Conservation (phyloP, 2,888 invertebrate species). For the Odontocolon sp. region DNA sequence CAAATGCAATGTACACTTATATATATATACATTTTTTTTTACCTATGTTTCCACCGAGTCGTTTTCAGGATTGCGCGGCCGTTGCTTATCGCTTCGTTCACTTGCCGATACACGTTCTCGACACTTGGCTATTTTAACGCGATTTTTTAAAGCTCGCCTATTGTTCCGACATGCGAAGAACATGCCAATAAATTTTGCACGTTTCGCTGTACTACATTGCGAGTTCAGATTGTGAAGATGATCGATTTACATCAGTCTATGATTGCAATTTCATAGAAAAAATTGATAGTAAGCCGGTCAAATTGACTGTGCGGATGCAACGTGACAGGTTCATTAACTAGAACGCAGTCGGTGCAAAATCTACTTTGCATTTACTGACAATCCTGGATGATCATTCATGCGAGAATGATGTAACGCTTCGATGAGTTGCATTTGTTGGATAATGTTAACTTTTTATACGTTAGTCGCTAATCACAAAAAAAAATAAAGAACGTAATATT, state of each 20-base stretch:
- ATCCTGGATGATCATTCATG: slow-evolving; percentile 2
- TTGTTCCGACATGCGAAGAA: not conserved
- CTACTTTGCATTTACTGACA: slow-evolving; percentile 13
- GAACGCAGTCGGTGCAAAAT: not conserved
- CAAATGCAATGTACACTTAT: not conserved
- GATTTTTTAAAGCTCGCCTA: not conserved
- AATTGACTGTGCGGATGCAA: not conserved
- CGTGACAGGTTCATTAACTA: not conserved
- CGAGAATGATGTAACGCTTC: slow-evolving; percentile 36
- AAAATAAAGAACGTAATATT: too few species aligned
- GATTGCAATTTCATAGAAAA: too few species aligned
- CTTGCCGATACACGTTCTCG: not conserved
- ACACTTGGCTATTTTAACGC: too few species aligned
- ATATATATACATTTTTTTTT: not conserved
- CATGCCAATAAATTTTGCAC: too few species aligned
- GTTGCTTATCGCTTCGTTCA: not conserved
- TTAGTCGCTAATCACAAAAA: not conserved
- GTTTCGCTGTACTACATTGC: too few species aligned
- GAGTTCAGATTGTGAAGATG: too few species aligned
- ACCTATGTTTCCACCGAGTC: slow-evolving; percentile 15
- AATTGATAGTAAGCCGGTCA: not conserved
- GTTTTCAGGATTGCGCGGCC: slow-evolving; percentile 5
- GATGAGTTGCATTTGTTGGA: slow-evolving; percentile 30
- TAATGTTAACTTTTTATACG: not conserved
- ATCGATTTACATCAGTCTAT: too few species aligned